Evolutionary conservation across 2,113 vertebrate species (phyloP).

Genomic region (Antennarius striatus): DNA sequence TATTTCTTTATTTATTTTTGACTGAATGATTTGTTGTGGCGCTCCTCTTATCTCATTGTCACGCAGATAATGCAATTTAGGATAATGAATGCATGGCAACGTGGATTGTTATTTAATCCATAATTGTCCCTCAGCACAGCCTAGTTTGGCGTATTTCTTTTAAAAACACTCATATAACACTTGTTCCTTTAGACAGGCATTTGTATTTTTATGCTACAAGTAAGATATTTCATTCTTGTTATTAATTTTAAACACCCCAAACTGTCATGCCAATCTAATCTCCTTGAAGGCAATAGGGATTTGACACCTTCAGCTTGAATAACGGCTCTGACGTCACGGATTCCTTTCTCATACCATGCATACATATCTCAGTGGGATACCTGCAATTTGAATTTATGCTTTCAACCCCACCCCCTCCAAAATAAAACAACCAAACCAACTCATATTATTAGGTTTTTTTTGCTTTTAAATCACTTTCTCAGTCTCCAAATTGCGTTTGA

Average conservation of each 20-base stretch:
- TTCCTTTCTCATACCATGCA: slow-evolving; percentile 33
- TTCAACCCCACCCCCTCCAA: not conserved
- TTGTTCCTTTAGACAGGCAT: too few relatives aligned
- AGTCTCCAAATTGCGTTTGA: not conserved
- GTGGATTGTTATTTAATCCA: too few relatives aligned
- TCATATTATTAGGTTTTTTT: not conserved
- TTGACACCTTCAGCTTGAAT: slow-evolving; percentile 37
- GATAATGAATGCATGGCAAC: too few relatives aligned
- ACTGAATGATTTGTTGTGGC: not conserved
- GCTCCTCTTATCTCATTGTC: not conserved
- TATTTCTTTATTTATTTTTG: slow-evolving; percentile 7
- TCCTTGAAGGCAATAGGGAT: slow-evolving; percentile 33
- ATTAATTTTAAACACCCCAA: too few relatives aligned
- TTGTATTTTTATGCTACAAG: too few relatives aligned
- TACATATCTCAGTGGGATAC: slow-evolving; percentile 20
- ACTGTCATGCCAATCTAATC: slow-evolving; percentile 1
- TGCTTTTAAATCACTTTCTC: not conserved
- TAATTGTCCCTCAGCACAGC: too few relatives aligned
- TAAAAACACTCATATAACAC: too few relatives aligned
- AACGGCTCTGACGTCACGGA: slow-evolving; percentile 56
- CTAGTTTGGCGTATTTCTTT: too few relatives aligned
- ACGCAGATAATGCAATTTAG: not conserved
- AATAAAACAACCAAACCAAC: slow-evolving; percentile 7
- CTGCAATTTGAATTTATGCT: not conserved
- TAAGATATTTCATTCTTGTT: too few relatives aligned